A percentile compares a stretch with the other conserved stretches of the same genome.
phyloP scores from a whole-genome alignment of 1,140 invertebrate genomes.

The Solenopsis invicta region DNA sequence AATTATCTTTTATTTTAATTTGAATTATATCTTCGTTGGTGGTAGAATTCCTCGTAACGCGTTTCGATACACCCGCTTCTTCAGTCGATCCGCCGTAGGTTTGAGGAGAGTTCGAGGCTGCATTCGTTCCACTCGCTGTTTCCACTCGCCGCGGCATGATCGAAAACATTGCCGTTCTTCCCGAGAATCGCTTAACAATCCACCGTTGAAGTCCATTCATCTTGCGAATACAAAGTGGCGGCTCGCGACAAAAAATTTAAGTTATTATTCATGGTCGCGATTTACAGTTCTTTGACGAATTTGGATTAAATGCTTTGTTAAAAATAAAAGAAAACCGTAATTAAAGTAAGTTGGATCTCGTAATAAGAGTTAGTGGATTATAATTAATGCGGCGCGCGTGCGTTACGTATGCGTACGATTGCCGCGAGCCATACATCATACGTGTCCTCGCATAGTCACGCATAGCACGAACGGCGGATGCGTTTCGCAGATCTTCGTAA shows the following conservation, averaged over 20 bases:
- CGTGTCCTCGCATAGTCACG: constrained; percentile 36
- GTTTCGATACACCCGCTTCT: constrained; percentile 48
- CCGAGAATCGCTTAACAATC: constrained; percentile 7
- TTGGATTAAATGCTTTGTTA: neutral
- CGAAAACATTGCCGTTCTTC: neutral
- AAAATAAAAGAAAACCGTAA: neutral
- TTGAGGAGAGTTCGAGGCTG: constrained; percentile 28
- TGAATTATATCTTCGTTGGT: constrained; percentile 38
- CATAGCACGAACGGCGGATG: constrained; percentile 44
- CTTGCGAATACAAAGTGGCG: neutral
- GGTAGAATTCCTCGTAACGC: constrained; percentile 26
- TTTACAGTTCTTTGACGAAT: neutral
- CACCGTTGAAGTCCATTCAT: neutral
- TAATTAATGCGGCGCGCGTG: neutral
- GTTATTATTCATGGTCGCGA: neutral
- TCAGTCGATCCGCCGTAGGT: constrained; percentile 21
- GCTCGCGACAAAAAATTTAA: neutral
- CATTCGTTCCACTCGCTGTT: constrained; percentile 46
- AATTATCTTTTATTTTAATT: constrained; percentile 9
- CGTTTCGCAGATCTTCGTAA: constrained; percentile 33
- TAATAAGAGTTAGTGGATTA: neutral
- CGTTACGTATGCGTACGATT: neutral
- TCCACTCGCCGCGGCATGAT: constrained; percentile 14
- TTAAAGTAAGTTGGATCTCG: neutral
- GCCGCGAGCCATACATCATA: constrained; percentile 1